Evolutionary conservation across 2,113 vertebrate species (phyloP), one percentile per base, ranked within the genome.

Genomic region (Lophura nycthemera): DNA sequence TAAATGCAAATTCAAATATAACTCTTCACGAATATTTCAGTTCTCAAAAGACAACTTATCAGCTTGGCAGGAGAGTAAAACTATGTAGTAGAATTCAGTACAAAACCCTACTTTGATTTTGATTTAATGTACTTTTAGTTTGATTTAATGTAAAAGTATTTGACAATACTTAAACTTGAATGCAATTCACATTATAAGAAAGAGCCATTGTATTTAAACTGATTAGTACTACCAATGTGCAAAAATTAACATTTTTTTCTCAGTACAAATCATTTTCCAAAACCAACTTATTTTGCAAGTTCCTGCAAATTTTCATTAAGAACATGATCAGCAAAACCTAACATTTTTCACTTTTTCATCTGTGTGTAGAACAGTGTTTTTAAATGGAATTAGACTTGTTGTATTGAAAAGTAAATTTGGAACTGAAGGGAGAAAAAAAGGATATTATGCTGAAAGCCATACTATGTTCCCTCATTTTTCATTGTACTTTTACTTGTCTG

Each of bases 401-500:
- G 17, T 32, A 65, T 3, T 65, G 45, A 24, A 74, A 83, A 61
- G 32, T 65, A 34, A 64, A 71, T 70, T 61, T 43, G 12, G 3
- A 42, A 6, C 20, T 15, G 13, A 38, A 78, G 34, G 70, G 65
- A 32, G 65, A 50, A 72, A 52, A 12, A 63, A 20, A 25, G 30
- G 12, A 19, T 78, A 24, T 54, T 38, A 25, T 24, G 42, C 20
- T 45, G 40, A 56, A 40, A 20, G n/a, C 12, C 29, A 57, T 20
- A 60, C 20, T 52, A 30, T 0, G 0, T 71, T 47, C 7, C n/a
- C 0, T 0, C n/a, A 10, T 40, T 74, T 87, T 69, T 30, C 19
- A 34, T 69, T 52, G 32, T 38, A 52, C 10, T 61, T 54, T 17
- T 72, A 64, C 10, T 2, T n/a, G n/a, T 18, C 24, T 63, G n/a